Conservation (phyloP, 1,140 invertebrate species). For the Micrasema minimum region DNA sequence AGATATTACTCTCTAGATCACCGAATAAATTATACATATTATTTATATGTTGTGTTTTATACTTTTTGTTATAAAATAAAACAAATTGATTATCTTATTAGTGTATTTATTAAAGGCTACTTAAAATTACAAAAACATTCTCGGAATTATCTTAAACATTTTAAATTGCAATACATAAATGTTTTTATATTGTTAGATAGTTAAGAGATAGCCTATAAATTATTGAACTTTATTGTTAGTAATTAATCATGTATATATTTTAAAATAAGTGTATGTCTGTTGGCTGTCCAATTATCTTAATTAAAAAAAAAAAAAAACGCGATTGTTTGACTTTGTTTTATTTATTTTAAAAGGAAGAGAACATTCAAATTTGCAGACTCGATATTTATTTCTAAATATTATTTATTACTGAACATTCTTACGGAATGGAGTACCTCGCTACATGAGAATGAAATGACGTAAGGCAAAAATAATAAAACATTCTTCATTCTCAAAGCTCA, state of each 20-base stretch:
- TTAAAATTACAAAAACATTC: too few species aligned
- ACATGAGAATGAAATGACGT: constrained; percentile 50
- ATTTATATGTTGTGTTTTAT: too few species aligned
- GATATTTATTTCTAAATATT: constrained; percentile 6
- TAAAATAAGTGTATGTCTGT: too few species aligned
- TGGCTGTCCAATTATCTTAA: too few species aligned
- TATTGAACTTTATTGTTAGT: too few species aligned
- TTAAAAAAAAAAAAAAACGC: too few species aligned
- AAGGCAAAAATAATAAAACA: constrained; percentile 33
- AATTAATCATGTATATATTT: too few species aligned
- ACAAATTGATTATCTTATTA: constrained; percentile 10
- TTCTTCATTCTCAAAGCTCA: constrained; percentile 19
- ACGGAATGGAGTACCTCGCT: constrained; percentile 38
- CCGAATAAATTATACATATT: neutral
- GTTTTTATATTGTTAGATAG: too few species aligned
- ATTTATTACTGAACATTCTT: constrained; percentile 20
- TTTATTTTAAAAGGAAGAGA: constrained; percentile 32
- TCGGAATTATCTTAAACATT: too few species aligned
- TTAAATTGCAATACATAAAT: too few species aligned
- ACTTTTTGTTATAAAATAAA: constrained; percentile 26
- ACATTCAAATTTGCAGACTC: constrained; percentile 1
- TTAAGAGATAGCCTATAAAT: too few species aligned
- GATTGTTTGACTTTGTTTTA: constrained; percentile 11
- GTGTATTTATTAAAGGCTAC: neutral
- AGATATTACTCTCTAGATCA: constrained; percentile 56